Evolutionary conservation across 2,797 vertebrate species (phyloP).

Genomic region (Enteromius mattozi): DNA sequence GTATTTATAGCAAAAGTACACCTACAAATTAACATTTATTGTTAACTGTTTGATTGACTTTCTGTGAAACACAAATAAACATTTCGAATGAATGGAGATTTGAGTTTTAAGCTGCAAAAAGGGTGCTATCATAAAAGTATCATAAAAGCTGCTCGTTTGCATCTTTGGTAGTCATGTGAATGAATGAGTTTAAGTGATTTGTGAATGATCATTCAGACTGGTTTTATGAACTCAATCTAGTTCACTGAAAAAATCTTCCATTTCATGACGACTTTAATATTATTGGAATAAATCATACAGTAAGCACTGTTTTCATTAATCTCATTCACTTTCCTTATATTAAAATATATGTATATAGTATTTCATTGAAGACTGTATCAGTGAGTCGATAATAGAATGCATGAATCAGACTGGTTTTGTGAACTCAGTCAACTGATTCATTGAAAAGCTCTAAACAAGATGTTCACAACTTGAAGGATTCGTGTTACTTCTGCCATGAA

Average conservation of each 20-base stretch:
- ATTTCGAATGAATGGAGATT: neutral
- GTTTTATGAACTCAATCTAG: neutral
- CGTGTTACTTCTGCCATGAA: neutral
- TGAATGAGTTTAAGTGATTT: neutral
- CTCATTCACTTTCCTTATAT: neutral
- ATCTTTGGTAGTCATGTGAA: neutral
- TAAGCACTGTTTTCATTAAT: neutral
- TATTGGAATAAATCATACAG: neutral
- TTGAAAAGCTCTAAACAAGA: neutral
- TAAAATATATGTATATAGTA: too few species aligned
- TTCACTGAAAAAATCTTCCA: neutral
- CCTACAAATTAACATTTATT: neutral
- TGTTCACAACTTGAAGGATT: neutral
- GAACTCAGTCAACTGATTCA: neutral
- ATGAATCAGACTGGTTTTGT: neutral
- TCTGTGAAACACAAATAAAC: neutral
- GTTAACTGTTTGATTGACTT: neutral
- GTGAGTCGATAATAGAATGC: too few species aligned
- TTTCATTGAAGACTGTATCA: too few species aligned
- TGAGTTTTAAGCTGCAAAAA: neutral
- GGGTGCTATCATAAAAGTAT: neutral
- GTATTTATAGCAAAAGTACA: neutral
- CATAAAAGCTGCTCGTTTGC: neutral
- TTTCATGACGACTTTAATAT: neutral
- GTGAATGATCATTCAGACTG: neutral